Evolutionary conservation across 2,113 vertebrate genomes (phyloP).

Genomic region (Stictonetta naevosa): DNA sequence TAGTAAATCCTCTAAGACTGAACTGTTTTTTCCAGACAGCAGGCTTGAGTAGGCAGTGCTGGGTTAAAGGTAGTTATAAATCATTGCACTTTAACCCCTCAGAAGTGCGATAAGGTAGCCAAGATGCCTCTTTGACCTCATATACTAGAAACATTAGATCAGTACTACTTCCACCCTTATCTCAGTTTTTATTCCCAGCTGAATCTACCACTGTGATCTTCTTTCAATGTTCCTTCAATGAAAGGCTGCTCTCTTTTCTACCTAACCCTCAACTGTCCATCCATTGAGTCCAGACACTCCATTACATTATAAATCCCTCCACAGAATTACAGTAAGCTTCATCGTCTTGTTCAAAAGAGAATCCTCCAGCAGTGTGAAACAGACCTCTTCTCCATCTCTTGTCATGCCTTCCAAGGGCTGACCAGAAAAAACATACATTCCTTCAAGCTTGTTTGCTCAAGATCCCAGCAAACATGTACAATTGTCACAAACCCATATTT

Average conservation of each 20-base stretch:
- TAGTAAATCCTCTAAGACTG: background rate
- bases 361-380: background rate
- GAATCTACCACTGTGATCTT: background rate
- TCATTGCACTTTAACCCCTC: background rate
- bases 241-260: background rate
- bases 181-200: background rate
- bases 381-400: background rate
- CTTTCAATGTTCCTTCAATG: background rate
- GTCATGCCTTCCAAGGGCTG: background rate
- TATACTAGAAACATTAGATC: background rate
- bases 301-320: background rate
- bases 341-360: no score
- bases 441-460: background rate
- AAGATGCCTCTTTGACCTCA: background rate
- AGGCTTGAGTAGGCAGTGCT: background rate
- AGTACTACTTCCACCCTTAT: background rate
- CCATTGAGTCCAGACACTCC: background rate
- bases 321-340: background rate
- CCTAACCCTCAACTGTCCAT: background rate
- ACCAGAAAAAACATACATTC: background rate
- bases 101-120: background rate
- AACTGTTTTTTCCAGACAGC: background rate
- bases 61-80: background rate
- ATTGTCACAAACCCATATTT: background rate
- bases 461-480: background rate